Evolutionary conservation across 2,888 invertebrate genomes (phyloP).

Genomic region (Polylopha cassiicola): DNA sequence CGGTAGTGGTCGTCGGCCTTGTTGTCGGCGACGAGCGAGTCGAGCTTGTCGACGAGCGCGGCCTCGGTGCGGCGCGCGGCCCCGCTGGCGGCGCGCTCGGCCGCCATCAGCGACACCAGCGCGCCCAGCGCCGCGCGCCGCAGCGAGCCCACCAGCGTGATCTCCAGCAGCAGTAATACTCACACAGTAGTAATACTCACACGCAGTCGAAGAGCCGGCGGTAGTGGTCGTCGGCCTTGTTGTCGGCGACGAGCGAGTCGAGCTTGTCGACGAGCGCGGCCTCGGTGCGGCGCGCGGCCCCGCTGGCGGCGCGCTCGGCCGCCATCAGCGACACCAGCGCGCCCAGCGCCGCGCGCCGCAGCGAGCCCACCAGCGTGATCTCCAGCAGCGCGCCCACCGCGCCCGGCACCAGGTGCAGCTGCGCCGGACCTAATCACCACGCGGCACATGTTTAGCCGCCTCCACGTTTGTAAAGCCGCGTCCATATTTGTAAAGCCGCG

Average conservation of each 20-base stretch:
- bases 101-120: conserved; percentile 97
- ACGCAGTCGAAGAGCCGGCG: conserved; percentile 87
- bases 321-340: conserved; percentile 98
- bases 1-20: conserved; percentile 96
- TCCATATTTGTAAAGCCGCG: too few species aligned
- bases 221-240: conserved; percentile 96
- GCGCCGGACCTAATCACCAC: conserved; percentile 82
- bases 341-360: conserved; percentile 92
- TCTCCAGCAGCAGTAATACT: conserved; percentile 87
- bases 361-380: conserved; percentile 93
- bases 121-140: conserved; percentile 94
- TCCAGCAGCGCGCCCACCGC: conserved; percentile 96
- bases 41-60: conserved; percentile 94
- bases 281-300: conserved; percentile 93
- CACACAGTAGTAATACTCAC: conserved; percentile 82
- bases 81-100: conserved; percentile 88
- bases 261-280: conserved; percentile 95
- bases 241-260: conserved; percentile 93
- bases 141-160: conserved; percentile 93
- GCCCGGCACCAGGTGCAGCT: conserved; percentile 91
- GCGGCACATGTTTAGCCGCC: neutral
- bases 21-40: conserved; percentile 93
- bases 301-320: conserved; percentile 88
- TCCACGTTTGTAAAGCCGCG: too few species aligned
- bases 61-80: conserved; percentile 95